Evolutionary conservation across 2,113 vertebrate genomes (phyloP), one percentile per base, ranked within the genome.

Genomic region (Archilochus colubris): DNA sequence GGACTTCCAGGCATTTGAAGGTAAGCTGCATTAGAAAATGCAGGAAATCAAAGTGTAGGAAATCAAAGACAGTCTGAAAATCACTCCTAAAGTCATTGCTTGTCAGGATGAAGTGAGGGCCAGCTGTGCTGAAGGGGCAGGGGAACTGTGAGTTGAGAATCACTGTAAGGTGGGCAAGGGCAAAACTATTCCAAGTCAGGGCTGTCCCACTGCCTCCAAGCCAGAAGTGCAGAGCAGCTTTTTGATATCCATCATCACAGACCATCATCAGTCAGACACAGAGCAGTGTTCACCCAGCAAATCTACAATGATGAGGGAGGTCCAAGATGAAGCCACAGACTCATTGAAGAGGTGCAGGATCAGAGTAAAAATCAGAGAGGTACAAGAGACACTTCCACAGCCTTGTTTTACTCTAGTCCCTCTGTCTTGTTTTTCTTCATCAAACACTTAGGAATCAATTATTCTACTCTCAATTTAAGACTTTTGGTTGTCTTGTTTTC

Each of bases 51-150:
- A 38, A 38, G 16, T 43, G 19, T 17, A 77, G 25, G 17, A 84
- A 93, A 86, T 76, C 30, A 62, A 88, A 90, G 27, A 30, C 16
- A 86, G 13, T 8, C 13, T 80, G 61, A 61, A 88, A 85, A 76
- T 20, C 50, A 33, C 67, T 81, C 54, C 20, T 61, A 61, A 63
- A 28, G 25, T 30, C 7, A n/a, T 11, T 18, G 16, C 9, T n/a
- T 76, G 20, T 12, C 22, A 54, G 16, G 53, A 33, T 67, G n/a
- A 53, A 10, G 17, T 10, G 7, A 81, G n/a, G 23, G 43, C 48
- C 5, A 3, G 16, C 10, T 2, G 0, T 7, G 33, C 25, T 66
- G 12, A 25, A 27, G 11, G 4, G 23, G 5, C 46, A 66, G 31
- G 44, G 36, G 36, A 93, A 1, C 14, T 51, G 16, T 18, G 63